These are phyloP conservation scores for Pipistrellus pygmaeus DNA, from an alignment of 2,797 vertebrate genomes.

Conservation along the genomic window DNA sequence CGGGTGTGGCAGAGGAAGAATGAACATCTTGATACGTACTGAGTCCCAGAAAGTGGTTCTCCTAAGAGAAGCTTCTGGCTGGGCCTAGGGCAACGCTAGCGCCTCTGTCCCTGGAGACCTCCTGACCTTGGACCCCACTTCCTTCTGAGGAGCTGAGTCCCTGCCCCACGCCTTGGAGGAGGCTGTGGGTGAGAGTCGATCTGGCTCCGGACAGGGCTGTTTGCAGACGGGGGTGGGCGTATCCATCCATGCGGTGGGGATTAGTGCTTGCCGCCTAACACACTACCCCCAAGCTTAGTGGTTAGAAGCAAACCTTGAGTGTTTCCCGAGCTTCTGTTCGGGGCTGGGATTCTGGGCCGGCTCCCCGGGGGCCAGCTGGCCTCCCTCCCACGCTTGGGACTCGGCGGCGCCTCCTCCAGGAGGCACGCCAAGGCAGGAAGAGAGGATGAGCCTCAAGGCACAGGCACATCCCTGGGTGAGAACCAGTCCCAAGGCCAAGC, in stretches of 20 bases:
- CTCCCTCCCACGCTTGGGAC: background rate
- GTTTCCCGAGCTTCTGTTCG: background rate
- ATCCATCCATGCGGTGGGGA: too few relatives aligned
- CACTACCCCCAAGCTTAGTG: background rate
- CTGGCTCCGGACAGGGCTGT: background rate
- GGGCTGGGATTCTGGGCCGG: background rate
- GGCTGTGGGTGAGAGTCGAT: background rate
- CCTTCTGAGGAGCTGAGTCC: background rate
- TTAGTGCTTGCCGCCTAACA: background rate
- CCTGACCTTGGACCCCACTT: background rate
- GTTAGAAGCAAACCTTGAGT: background rate
- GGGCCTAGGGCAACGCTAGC: background rate
- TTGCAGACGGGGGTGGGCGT: background rate
- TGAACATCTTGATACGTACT: background rate
- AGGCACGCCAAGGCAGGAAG: background rate
- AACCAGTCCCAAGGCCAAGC: background rate
- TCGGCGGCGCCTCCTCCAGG: background rate
- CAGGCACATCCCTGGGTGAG: background rate
- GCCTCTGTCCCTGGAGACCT: background rate
- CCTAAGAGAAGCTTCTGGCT: background rate
- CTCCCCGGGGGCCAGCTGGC: background rate
- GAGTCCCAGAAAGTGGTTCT: conserved; percentile 20
- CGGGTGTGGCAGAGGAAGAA: background rate
- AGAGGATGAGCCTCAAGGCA: background rate
- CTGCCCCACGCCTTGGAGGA: background rate